Percentiles rank a stretch among this genome's conserved stretches.
Evolutionary conservation across 1,140 invertebrate genomes (phyloP).

Genomic region (Harlomillsia oculata): DNA sequence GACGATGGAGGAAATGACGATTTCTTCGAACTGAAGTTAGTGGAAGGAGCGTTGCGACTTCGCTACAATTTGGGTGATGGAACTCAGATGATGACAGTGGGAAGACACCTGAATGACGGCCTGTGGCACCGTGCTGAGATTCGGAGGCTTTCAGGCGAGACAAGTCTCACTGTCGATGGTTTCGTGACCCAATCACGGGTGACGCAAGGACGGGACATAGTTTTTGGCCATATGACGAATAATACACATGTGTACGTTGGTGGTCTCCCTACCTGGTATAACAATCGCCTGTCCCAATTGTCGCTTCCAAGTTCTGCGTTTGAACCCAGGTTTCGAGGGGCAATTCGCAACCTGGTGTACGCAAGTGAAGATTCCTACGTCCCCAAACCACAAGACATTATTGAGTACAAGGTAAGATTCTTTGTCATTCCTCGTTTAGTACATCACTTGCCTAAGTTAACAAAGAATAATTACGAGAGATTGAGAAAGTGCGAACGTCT

Average conservation of each 20-base stretch:
- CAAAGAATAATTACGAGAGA: too few relatives aligned
- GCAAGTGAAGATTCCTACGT: constrained; percentile 54
- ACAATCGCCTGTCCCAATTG: constrained; percentile 67
- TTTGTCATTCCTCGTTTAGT: background rate
- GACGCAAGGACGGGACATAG: constrained; percentile 71
- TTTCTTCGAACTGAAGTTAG: constrained; percentile 89
- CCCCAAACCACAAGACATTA: constrained; percentile 40
- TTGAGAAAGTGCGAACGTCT: too few relatives aligned
- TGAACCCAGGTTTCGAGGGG: constrained; percentile 70
- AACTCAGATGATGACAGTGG: constrained; percentile 75
- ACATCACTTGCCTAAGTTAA: too few relatives aligned
- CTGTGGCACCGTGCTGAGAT: constrained; percentile 83
- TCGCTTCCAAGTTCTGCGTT: constrained; percentile 81
- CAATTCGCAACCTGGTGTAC: constrained; percentile 75
- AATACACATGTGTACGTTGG: constrained; percentile 81
- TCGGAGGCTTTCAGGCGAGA: constrained; percentile 61
- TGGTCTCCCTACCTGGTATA: constrained; percentile 80
- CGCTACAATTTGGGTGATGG: constrained; percentile 78
- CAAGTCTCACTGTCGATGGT: constrained; percentile 69
- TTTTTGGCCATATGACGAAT: constrained; percentile 67
- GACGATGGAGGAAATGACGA: constrained; percentile 89
- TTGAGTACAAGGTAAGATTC: constrained; percentile 61
- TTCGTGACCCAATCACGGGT: constrained; percentile 53
- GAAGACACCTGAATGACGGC: constrained; percentile 68
- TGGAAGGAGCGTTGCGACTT: constrained; percentile 76